Conservation (phyloP, 1,140 invertebrate species). For the Colletes gigas region DNA sequence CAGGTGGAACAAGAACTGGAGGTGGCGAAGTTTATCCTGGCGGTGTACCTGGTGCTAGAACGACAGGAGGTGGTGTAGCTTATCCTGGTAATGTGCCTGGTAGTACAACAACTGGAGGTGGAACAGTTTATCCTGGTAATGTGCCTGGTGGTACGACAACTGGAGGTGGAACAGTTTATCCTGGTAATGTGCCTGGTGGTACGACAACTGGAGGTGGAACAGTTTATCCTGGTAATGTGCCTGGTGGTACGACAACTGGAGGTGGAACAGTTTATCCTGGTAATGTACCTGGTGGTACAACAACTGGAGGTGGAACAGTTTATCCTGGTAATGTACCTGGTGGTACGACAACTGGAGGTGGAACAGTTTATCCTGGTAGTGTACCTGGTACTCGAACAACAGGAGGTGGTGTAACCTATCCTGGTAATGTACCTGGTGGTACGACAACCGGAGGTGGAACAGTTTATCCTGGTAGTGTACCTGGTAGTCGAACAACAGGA, state of each 20-base stretch:
- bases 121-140: constrained; percentile 34
- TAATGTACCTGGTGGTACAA: constrained; percentile 39
- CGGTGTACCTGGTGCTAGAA: too few species aligned
- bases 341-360: background rate
- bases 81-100: too few species aligned
- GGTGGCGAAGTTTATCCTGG: too few species aligned
- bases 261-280: constrained; percentile 23
- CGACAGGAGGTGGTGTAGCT: too few species aligned
- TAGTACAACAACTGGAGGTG: background rate
- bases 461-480: constrained; percentile 26
- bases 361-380: background rate
- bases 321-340: constrained; percentile 16
- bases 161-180: constrained; percentile 29
- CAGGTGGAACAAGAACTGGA: too few species aligned
- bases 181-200: constrained; percentile 46
- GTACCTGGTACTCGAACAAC: constrained; percentile 4
- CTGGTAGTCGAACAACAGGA: constrained; percentile 17
- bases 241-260: background rate
- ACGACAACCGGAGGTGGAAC: background rate
- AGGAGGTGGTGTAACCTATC: constrained; percentile 19
- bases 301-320: background rate
- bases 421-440: constrained; percentile 12
- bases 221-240: constrained; percentile 42
- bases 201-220: constrained; percentile 10
- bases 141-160: constrained; percentile 43